Base-by-base conservation (phyloP, 2,113 vertebrate species). In the Pteruthius melanotis region DNA sequence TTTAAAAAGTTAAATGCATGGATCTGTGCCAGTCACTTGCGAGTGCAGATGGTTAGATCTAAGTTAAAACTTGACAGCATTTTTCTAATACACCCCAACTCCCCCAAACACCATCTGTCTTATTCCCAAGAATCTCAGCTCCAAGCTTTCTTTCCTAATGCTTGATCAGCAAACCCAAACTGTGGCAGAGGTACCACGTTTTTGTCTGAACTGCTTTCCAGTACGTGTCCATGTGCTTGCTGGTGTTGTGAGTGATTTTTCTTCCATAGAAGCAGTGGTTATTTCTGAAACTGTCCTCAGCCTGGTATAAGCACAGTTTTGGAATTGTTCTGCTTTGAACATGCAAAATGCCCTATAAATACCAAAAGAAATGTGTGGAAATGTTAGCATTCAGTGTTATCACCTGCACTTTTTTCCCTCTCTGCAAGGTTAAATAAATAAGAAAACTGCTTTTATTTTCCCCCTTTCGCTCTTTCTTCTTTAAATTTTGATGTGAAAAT, bases 41-140 rank as follows among this genome's bases (percentile, higher is more conserved):
- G 92, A 93, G 93, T 81, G 76, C 94, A 94, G 91, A 93, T 97
- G 90, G 90, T 92, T 92, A 75, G 83, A 89, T 42, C 80, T 75
- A 84, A 95, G 93, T 94, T 95, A 87, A 90, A 96, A 92, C 91
- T 83, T 66, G 60, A 86, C 92, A 94, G 90, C 79, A 6, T 94
- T 95, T 95, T 26, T 91, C 91, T 93, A 82, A 92, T 94, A 93
- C 39, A 85, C 60, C 76, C 83, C 60, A 87, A 89, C 93, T 95
- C 95, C 69, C 68, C 72, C 90, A 93, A 96, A 94, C 56, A 90
- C 93, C 93, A 94, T 95, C 94, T 94, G 89, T 82, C 59, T 72
- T 49, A 40, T n/a, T 93, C 44, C 56, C 65, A 8, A 60, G 60
- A 84, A 71, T 89, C 79, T 78, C 79, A 89, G 3, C 53, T 92